Evolutionary conservation across 2,888 invertebrate species (phyloP).

Genomic region (Caenorhabditis sp.): DNA sequence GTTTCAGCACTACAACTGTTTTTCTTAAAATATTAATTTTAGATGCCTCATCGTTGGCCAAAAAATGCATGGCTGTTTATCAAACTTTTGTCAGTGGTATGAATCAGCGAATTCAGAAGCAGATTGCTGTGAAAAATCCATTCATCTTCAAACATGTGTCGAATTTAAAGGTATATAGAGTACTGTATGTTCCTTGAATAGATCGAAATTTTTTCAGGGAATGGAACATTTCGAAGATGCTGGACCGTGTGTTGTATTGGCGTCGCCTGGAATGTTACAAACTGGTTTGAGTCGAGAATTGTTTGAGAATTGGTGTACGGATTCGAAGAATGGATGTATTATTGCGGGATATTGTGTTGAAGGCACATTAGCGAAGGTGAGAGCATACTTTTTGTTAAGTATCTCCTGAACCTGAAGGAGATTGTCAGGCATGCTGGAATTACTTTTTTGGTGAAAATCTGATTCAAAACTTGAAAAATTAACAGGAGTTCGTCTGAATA

Average conservation of each 20-base stretch:
- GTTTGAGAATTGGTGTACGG: conserved; percentile 98
- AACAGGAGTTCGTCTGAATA: no score
- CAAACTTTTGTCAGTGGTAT: conserved; percentile 99
- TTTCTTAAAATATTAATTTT: conserved; percentile 16
- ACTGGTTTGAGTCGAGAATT: conserved; percentile 94
- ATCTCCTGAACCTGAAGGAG: no score
- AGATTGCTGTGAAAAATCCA: conserved; percentile 97
- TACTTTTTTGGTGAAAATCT: no score
- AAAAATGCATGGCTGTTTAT: conserved; percentile 99
- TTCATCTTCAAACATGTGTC: conserved; percentile 95
- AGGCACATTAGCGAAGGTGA: conserved; percentile 75
- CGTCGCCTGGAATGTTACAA: conserved; percentile 99
- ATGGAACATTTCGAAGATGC: conserved; percentile 99
- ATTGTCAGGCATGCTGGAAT: no score
- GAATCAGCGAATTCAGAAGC: conserved; percentile 94
- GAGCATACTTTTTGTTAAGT: no score
- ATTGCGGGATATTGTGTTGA: conserved; percentile 85
- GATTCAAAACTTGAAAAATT: no score
- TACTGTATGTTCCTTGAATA: background rate
- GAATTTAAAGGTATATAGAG: conserved; percentile 72
- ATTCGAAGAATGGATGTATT: conserved; percentile 95
- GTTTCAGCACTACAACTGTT: conserved; percentile 4
- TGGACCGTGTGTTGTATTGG: conserved; percentile 99
- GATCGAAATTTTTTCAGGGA: conserved; percentile 76
- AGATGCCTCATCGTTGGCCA: conserved; percentile 94